These are phyloP conservation scores for Bimastos eiseni DNA, from an alignment of 2,888 invertebrate species.

Conservation along the genomic window DNA sequence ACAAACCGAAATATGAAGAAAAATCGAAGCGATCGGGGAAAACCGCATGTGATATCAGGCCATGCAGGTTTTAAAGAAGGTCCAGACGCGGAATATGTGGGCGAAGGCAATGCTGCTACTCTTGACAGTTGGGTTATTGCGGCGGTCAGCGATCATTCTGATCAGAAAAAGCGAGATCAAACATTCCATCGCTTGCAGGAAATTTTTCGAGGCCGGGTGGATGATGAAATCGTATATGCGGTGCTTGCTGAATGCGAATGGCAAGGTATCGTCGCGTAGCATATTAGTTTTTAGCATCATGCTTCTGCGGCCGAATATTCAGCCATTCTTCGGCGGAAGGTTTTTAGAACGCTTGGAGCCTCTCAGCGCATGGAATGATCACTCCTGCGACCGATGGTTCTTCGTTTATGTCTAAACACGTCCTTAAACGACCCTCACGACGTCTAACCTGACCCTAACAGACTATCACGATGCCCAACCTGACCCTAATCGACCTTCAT, in stretches of 20 bases:
- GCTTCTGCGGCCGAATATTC: no score
- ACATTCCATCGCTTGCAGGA: neutral
- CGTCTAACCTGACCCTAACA: no score
- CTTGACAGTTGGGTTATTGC: conserved; percentile 6
- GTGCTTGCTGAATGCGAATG: neutral
- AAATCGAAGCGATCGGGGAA: neutral
- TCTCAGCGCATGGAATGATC: no score
- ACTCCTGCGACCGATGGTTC: no score
- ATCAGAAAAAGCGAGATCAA: neutral
- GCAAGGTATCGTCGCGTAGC: neutral
- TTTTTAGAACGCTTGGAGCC: no score
- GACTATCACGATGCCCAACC: no score
- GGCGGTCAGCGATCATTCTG: neutral
- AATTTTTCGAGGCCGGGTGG: neutral
- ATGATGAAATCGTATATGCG: neutral
- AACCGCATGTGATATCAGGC: conserved; percentile 15
- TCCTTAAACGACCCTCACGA: no score
- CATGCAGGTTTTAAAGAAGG: conserved; percentile 19
- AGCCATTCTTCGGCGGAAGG: no score
- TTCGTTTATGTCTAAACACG: no score
- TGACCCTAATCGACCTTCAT: no score
- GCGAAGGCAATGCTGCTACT: neutral
- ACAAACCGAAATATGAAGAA: neutral
- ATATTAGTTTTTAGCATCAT: no score
- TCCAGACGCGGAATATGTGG: neutral